Evolutionary conservation across 23 tunicate species (phyloP), one percentile per base, ranked within the genome.

Genomic region (Botrylloides violaceus): DNA sequence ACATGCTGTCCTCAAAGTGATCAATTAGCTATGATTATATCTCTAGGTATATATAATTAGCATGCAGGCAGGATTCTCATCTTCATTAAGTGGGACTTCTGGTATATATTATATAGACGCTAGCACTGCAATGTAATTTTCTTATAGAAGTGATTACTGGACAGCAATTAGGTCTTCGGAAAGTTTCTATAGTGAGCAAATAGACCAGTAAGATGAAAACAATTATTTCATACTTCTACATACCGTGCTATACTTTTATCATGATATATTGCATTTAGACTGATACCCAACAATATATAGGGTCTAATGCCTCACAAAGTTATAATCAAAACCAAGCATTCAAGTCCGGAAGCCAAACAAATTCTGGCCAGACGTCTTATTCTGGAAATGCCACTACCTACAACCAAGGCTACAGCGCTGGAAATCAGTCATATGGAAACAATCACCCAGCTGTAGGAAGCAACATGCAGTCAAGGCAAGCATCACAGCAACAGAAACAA

Each of bases 401-500:
- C 3, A 12, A 9, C 34, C 70, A 63, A 63, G 70, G 70, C 9
- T 63, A 29, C 35, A 34, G 70, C 4, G 33, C 34, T 29, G 32
- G 34, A 15, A 63, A 31, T 12, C 70, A 63, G 33, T 31, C 35
- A 3, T 63, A 63, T 28, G 70, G 70, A 63, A 12, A 25, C 33
- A 63, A 28, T 63, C 70, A 63, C 34, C 23, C 33, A 31, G 19
- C 19, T 9, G 30, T 18, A 59, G 30, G 64, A 59, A 59, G 27
- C 64, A 26, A 59, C 19, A 59, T 59, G 53, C 53, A 43, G 15
- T 15, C 9, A 15, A 43, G 53, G 53, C 53, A 43, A 43, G 53
- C 53, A 9, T 15, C 53, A 15, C 53, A 43, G 53, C 53, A 43
- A 43, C 53, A 43, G 64, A 59, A 7, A 9, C 28, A 59, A 6